Evolutionary conservation across 2,797 vertebrate genomes (phyloP), one percentile per base, ranked within the genome.

Genomic region (Pteropus rufus): DNA sequence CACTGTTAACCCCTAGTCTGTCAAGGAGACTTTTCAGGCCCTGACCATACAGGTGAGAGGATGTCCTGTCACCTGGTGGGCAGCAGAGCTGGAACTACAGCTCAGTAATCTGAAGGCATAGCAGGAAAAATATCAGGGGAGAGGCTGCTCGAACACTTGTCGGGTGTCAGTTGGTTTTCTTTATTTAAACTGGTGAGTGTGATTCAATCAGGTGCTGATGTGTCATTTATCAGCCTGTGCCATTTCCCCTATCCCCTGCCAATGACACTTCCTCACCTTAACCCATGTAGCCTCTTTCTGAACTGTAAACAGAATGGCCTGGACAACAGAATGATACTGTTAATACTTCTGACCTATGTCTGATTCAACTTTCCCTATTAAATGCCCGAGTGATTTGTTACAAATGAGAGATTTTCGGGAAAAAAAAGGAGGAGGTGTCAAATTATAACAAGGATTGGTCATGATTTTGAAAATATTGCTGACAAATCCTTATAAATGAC

Each of bases 311-410:
- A 97, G 90, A 91, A 97, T 73, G 75, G 34, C 90, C 93, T 96
- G 76, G 87, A 80, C 58, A 60, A 41, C 73, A 79, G 76, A 96
- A 97, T 97, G 88, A 92, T 75, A 97, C 34, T 79, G 64, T 97
- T 84, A 92, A 86, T 98, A 96, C 94, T 93, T 39, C 75, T 96
- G 96, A 98, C 93, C 56, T 92, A 75, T 0, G 5, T n/a, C 52
- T 96, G 93, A 98, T 93, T 93, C 94, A 93, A 46, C 41, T 75
- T 34, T 92, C 58, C 54, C 44, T 80, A 93, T 97, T 97, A 95
- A 98, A 98, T 97, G 83, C 39, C 39, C 31, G 96, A 98, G 97
- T 96, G 97, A 98, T 96, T 97, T 58, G 96, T 84, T 86, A 67
- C 39, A 96, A 82, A 97, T 65, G 6, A 98, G 69, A 56, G 89